Base-by-base conservation (phyloP, 1,140 invertebrate genomes). In the Anastrepha obliqua region DNA sequence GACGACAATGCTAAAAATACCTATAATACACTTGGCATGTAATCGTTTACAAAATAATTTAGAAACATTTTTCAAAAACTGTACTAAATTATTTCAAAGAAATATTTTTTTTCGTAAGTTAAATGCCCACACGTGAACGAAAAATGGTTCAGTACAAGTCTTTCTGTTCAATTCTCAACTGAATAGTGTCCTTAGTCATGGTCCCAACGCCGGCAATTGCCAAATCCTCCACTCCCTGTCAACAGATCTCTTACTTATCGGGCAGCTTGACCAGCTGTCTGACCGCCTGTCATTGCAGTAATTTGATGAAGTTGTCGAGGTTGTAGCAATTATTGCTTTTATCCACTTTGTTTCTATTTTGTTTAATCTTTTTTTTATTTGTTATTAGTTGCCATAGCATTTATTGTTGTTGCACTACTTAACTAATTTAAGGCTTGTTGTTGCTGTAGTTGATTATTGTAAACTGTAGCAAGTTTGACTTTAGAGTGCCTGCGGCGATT, bases 221-320 rank as follows among this genome's bases (percentile, higher is more conserved):
- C 8, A 17, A 81, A 81, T 78, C 17, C 44, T 81, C 47, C 74
- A 81, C 47, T 9, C 74, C 74, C 74, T 81, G 74, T 81, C 74
- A 81, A 58, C 51, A 55, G 51, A 20, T 55, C 0, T 7, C 42
- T 55, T 81, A 4, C 3, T 17, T 55, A 81, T 81, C n/a, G 1
- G 13, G 47, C 44, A 55, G 47, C 9, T 42, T 55, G 47, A 20
- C 9, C 74, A 6, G 11, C 74, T 20, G 20, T 29, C n/a, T 8
- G 47, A 81, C 1, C 74, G 74, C 47, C 74, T 29, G 74, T 55
- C 51, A 58, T 55, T 81, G 74, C 47, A 20, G 74, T 81, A 81
- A 81, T 81, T 81, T 81, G 74, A 81, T 81, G 47, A 81, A 81
- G 74, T 81, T 81, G 74, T 81, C 74, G 74, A 81, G 67, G 67